These are phyloP conservation scores for Nymphalis polychloros DNA, from an alignment of 2,888 invertebrate genomes.

Conservation along the genomic window DNA sequence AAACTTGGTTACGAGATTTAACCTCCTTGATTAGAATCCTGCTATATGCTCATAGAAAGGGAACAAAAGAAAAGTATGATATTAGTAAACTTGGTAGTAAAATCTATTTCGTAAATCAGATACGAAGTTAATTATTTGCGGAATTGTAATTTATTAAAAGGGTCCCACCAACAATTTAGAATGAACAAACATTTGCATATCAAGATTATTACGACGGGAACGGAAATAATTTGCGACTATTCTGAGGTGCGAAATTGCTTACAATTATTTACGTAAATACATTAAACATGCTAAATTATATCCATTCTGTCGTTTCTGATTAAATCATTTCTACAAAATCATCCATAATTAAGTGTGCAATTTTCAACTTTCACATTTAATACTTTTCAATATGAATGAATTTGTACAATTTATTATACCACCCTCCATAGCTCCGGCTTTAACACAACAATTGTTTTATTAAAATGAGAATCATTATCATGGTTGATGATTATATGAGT, in stretches of 20 bases:
- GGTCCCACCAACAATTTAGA: conserved; percentile 60
- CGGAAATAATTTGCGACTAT: conserved; percentile 44
- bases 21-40: conserved; percentile 80
- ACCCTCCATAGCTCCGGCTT: conserved; percentile 35
- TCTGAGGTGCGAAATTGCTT: conserved; percentile 42
- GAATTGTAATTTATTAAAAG: conserved; percentile 41
- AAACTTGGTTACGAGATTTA: conserved; percentile 75
- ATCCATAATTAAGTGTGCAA: conserved; percentile 40
- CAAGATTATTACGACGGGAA: conserved; percentile 44
- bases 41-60: conserved; percentile 79
- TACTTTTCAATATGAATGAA: conserved; percentile 27
- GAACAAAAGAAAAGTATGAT: conserved; percentile 74
- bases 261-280: conserved; percentile 39
- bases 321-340: conserved; percentile 46
- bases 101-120: conserved; percentile 50
- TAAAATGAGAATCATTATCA: conserved; percentile 32
- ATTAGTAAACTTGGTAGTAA: conserved; percentile 73
- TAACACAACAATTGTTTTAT: conserved; percentile 35
- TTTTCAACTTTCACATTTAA: conserved; percentile 14
- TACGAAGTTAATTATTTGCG: conserved; percentile 47
- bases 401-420: conserved; percentile 34
- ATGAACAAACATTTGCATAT: conserved; percentile 46
- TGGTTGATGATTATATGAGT: conserved; percentile 19
- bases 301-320: conserved; percentile 46
- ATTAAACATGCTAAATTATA: conserved; percentile 44